Conservation (phyloP, 2,113 vertebrate species). For the Rallus limicola region DNA sequence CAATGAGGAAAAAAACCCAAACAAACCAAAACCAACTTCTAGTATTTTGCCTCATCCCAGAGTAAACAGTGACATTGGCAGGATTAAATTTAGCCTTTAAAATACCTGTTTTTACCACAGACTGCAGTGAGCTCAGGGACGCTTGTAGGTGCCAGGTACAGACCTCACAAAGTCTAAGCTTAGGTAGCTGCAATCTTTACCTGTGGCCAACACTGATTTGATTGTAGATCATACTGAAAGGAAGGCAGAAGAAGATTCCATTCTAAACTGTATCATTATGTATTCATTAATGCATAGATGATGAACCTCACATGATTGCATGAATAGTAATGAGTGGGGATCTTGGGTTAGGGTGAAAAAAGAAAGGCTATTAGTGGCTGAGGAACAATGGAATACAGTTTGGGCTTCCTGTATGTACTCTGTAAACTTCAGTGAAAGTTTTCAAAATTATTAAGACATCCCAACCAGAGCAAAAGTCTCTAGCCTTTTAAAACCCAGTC, state of each 20-base stretch:
- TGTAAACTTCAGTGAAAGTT: neutral
- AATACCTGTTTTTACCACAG: neutral
- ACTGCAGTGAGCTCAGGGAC: neutral
- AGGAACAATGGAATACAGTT: neutral
- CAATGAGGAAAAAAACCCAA: neutral
- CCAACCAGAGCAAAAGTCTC: neutral
- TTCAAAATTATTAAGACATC: neutral
- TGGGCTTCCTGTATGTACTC: neutral
- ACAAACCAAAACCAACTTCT: neutral
- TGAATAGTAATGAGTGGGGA: neutral
- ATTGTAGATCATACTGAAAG: neutral
- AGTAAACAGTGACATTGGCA: neutral
- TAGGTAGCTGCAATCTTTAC: neutral
- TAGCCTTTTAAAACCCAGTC: neutral
- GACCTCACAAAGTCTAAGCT: neutral
- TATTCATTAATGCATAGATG: neutral
- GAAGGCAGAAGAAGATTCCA: neutral
- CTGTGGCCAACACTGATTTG: neutral
- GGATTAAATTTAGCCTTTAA: neutral
- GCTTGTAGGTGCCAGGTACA: neutral
- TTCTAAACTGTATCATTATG: accelerated
- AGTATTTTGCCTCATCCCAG: neutral
- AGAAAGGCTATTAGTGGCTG: neutral
- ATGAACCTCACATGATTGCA: neutral
- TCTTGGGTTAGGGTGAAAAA: neutral